Base-by-base conservation (phyloP, 1,140 invertebrate species). In the Pseudoatta argentina region DNA sequence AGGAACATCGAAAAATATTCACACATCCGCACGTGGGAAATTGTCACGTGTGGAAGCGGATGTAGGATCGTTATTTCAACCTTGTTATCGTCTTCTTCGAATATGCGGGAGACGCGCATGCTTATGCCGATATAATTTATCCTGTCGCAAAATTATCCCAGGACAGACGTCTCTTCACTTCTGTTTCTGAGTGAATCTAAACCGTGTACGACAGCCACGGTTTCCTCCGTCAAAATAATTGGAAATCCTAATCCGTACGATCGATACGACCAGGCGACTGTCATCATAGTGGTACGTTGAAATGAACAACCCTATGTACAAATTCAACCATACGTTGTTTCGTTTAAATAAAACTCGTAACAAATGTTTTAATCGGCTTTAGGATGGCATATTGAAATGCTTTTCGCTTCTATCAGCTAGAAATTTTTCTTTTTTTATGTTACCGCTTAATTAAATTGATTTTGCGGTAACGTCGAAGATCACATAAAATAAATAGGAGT, bases 221-320 rank as follows among this genome's bases (percentile, higher is more conserved):
- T 34, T 55, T 85, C 73, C 75, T 66, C 61, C 61, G 63, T 66
- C 73, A 67, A 85, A 85, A 85, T 85, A 85, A 78, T 85, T 85
- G 82, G 75, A 85, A 77, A 85, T 66, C 61, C 82, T 59, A 77
- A 21, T 10, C 61, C 63, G 59, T 21, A 10, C 69, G 57, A 53
- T 85, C 55, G 71, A 73, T 63, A 44, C 44, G 61, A 79, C n/a
- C 30, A 27, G 10, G 48, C 67, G 69, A 48, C 39, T 24, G 55
- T 63, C 69, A 73, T 75, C 55, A 69, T 34, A 21, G 55, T 30
- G 69, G 48, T 61, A 72, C 30, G 39, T 83, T 69, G 39, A 83
- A 83, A 83, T 61, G 73, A 73, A 30, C 55, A 18, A 57, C 16
- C 18, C 30, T 30, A 39, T 18, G 39, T 67, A 57, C 67, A 76